These are phyloP conservation scores for Melolontha melolontha DNA, from an alignment of 2,888 invertebrate genomes.

Conservation along the genomic window DNA sequence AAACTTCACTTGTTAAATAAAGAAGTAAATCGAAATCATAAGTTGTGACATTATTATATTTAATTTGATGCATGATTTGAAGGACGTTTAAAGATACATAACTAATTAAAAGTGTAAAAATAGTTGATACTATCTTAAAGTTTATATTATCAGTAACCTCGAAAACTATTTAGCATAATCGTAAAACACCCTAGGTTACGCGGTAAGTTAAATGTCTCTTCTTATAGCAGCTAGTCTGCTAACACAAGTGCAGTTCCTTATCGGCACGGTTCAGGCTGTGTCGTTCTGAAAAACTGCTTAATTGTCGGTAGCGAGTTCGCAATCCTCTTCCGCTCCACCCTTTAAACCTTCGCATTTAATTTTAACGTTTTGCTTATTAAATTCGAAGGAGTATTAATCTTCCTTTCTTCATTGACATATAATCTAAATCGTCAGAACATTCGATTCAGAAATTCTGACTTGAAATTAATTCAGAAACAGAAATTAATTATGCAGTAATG, in stretches of 20 bases:
- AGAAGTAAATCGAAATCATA: too few species aligned
- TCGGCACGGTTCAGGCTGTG: slow-evolving; percentile 48
- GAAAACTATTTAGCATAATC: slow-evolving; percentile 34
- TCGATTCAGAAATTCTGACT: not conserved
- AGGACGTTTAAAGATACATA: too few species aligned
- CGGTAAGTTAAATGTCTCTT: slow-evolving; percentile 7
- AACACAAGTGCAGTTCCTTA: slow-evolving; percentile 43
- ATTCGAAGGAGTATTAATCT: not conserved
- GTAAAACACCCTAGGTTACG: slow-evolving; percentile 21
- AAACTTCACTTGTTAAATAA: too few species aligned
- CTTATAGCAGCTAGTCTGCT: slow-evolving; percentile 14
- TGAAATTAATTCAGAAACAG: not conserved
- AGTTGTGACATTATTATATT: too few species aligned
- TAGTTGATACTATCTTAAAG: not conserved
- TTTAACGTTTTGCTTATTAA: not conserved
- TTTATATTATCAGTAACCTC: slow-evolving; percentile 12
- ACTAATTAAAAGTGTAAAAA: slow-evolving; percentile 9
- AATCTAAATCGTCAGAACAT: slow-evolving; percentile 2
- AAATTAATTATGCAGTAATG: not conserved
- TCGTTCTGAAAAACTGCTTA: slow-evolving; percentile 52
- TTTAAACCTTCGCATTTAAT: too few species aligned
- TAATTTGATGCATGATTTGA: too few species aligned
- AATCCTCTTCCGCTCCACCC: not conserved
- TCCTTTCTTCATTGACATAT: slow-evolving; percentile 19
- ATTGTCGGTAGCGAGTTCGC: slow-evolving; percentile 45